Conservation (phyloP, 2,113 vertebrate genomes). For the Phainopepla nitens region DNA sequence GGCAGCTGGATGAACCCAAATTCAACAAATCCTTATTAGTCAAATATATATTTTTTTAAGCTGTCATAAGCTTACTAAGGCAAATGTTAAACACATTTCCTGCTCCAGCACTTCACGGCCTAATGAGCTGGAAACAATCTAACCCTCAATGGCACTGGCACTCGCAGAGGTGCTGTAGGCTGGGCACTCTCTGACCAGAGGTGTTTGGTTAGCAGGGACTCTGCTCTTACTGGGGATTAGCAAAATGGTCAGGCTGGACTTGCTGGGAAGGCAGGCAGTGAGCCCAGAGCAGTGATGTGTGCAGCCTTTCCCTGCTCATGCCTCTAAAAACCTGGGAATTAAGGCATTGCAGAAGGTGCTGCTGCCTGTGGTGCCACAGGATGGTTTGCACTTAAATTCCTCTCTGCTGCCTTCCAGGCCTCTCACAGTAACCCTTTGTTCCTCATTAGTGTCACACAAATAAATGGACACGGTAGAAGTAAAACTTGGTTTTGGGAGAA, state of each 20-base stretch:
- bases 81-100: neutral
- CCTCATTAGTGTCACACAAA: neutral
- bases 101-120: neutral
- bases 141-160: neutral
- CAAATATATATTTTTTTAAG: neutral
- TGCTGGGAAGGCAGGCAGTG: neutral
- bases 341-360: neutral
- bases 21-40: neutral
- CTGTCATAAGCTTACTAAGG: neutral
- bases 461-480: neutral
- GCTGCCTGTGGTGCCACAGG: neutral
- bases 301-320: neutral
- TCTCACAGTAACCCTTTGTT: neutral
- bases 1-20: neutral
- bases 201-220: neutral
- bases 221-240: neutral
- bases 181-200: neutral
- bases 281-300: neutral
- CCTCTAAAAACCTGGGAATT: neutral
- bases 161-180: neutral
- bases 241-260: neutral
- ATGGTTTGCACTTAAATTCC: neutral
- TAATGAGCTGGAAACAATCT: neutral
- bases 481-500: neutral
- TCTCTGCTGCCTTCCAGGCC: neutral